Evolutionary conservation across 2,888 invertebrate species (phyloP).

Genomic region (Macrosiphum euphorbiae): DNA sequence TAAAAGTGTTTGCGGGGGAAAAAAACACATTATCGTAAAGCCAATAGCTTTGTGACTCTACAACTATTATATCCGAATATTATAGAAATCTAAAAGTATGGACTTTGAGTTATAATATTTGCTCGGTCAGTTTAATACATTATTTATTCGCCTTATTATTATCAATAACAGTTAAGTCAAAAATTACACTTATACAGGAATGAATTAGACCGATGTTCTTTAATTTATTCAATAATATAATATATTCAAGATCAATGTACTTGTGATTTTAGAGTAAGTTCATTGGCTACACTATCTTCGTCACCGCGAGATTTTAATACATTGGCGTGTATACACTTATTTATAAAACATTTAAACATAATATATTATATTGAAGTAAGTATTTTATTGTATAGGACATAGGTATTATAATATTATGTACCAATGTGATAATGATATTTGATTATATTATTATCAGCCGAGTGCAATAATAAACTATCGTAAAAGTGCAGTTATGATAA

Average conservation of each 20-base stretch:
- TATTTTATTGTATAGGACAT: background rate
- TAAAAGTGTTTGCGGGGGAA: background rate
- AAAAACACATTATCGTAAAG: conserved; percentile 11
- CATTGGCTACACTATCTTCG: background rate
- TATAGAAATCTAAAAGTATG: background rate
- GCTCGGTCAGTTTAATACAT: background rate
- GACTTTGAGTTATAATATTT: background rate
- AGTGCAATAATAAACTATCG: background rate
- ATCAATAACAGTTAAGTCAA: background rate
- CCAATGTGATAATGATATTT: background rate
- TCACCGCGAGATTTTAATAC: background rate
- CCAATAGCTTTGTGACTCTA: background rate
- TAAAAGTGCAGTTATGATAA: background rate
- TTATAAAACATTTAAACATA: background rate
- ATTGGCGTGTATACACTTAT: background rate
- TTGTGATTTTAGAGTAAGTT: background rate
- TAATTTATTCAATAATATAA: background rate
- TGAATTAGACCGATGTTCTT: background rate
- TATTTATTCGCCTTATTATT: background rate
- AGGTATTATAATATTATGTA: background rate
- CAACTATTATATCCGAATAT: background rate
- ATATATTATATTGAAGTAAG: background rate
- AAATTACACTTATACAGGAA: background rate
- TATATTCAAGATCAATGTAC: background rate
- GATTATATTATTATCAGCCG: background rate